A percentile compares a stretch with the other conserved stretches of the same genome.
Evolutionary conservation across 35 echinoderm and acorn worm species (phyloP).

Genomic region (Heliocidaris erythrogramma): DNA sequence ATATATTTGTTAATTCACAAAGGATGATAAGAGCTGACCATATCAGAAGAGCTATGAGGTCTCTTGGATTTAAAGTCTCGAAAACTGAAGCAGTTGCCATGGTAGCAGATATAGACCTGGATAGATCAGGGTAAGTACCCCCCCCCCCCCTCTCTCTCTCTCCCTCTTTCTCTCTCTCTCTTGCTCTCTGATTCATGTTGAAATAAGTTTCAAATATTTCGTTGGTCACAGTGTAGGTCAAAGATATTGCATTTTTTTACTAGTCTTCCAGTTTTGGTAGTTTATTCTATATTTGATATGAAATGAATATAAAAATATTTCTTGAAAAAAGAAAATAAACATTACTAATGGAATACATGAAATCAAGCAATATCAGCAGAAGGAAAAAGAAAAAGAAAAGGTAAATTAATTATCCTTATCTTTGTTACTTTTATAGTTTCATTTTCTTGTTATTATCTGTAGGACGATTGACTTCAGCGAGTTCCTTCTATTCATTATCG

Average conservation of each 20-base stretch:
- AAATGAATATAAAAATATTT: no score
- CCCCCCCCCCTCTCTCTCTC: background rate
- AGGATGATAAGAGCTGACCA: constrained; percentile 79
- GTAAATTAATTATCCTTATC: background rate
- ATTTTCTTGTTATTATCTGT: background rate
- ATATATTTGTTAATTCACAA: background rate
- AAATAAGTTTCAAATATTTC: no score
- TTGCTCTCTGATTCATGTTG: no score
- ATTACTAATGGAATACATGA: no score
- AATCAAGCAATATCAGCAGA: no score
- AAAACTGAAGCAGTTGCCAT: constrained; percentile 89
- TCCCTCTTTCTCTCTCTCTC: no score
- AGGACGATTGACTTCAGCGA: constrained; percentile 94
- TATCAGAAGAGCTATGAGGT: constrained; percentile 81
- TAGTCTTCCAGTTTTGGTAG: no score
- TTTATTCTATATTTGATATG: no score
- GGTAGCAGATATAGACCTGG: constrained; percentile 95
- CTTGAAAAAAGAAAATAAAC: no score
- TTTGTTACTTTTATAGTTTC: background rate
- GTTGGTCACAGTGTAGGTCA: no score
- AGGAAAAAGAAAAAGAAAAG: background rate
- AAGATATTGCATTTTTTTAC: no score
- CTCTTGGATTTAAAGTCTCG: constrained; percentile 89
- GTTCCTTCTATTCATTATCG: constrained; percentile 92
- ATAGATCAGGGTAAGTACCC: constrained; percentile 70